Evolutionary conservation across 2,113 vertebrate species (phyloP).

Genomic region (Aplodontia rufa): DNA sequence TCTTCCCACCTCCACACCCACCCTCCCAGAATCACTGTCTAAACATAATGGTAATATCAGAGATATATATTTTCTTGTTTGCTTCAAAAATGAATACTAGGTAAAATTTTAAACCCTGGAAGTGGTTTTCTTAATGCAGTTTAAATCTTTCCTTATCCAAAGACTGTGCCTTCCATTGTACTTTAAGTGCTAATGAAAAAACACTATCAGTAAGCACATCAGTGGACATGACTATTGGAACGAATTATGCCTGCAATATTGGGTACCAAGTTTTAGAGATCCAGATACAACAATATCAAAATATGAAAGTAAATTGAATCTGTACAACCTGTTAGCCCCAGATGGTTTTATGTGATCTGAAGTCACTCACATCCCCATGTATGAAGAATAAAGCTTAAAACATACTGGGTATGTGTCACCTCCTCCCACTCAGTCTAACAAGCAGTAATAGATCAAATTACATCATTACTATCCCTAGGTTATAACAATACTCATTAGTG

Average conservation of each 20-base stretch:
- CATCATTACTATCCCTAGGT: not conserved
- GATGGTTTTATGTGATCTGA: slow-evolving; percentile 56
- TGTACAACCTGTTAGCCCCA: slow-evolving; percentile 56
- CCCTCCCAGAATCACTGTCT: not conserved
- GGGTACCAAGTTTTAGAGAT: slow-evolving; percentile 40
- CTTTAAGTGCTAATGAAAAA: slow-evolving; percentile 63
- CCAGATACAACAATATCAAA: slow-evolving; percentile 24
- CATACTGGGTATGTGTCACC: slow-evolving; percentile 49
- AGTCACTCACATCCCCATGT: slow-evolving; percentile 54
- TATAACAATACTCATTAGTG: slow-evolving; percentile 24
- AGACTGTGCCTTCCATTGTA: slow-evolving; percentile 9
- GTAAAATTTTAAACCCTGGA: slow-evolving; percentile 31
- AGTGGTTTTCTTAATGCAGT: slow-evolving; percentile 30
- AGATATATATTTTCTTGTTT: not conserved
- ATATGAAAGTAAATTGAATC: slow-evolving; percentile 52
- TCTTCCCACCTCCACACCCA: not conserved
- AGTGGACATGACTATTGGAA: not conserved
- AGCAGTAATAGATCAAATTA: slow-evolving; percentile 33
- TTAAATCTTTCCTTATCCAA: slow-evolving; percentile 51
- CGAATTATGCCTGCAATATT: slow-evolving; percentile 24
- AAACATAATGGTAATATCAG: not conserved
- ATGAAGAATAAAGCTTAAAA: slow-evolving; percentile 71
- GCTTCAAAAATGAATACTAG: slow-evolving; percentile 41
- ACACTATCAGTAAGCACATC: slow-evolving; percentile 18
- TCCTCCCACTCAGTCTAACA: slow-evolving; percentile 63